Evolutionary conservation across 2,797 vertebrate species (phyloP).

Genomic region (Myotis vivesi): DNA sequence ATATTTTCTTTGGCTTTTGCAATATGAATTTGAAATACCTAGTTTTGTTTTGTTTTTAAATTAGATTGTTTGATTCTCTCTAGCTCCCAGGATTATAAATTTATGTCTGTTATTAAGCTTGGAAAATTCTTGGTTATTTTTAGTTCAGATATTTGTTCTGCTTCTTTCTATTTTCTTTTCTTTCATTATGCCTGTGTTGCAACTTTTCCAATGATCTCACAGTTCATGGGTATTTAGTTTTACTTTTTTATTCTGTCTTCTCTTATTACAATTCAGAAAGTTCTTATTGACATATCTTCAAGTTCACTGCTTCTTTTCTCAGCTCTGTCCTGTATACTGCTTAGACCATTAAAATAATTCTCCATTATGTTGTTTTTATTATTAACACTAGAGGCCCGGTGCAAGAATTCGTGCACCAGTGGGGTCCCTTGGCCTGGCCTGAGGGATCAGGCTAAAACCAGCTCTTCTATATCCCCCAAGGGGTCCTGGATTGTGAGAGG

Average conservation of each 20-base stretch:
- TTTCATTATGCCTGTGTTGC: neutral
- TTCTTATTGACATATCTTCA: neutral
- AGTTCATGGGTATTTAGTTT: neutral
- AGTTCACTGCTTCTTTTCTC: neutral
- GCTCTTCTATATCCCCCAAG: too few species aligned
- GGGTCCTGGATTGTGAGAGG: too few species aligned
- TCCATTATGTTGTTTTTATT: neutral
- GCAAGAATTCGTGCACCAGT: too few species aligned
- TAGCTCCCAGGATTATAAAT: neutral
- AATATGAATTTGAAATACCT: neutral
- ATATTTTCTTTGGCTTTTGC: neutral
- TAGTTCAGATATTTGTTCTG: neutral
- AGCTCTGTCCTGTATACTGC: neutral
- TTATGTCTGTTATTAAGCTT: neutral
- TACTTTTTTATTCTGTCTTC: neutral
- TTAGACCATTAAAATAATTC: neutral
- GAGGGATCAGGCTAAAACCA: too few species aligned
- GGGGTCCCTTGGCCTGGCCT: too few species aligned
- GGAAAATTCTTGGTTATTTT: neutral
- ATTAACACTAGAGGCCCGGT: too few species aligned
- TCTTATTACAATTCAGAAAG: neutral
- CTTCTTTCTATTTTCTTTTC: neutral
- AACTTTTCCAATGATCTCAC: neutral
- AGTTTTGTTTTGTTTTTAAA: neutral
- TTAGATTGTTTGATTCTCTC: neutral